Evolutionary conservation across 2,113 vertebrate species (phyloP).

Genomic region (Tragelaphus imberbis): DNA sequence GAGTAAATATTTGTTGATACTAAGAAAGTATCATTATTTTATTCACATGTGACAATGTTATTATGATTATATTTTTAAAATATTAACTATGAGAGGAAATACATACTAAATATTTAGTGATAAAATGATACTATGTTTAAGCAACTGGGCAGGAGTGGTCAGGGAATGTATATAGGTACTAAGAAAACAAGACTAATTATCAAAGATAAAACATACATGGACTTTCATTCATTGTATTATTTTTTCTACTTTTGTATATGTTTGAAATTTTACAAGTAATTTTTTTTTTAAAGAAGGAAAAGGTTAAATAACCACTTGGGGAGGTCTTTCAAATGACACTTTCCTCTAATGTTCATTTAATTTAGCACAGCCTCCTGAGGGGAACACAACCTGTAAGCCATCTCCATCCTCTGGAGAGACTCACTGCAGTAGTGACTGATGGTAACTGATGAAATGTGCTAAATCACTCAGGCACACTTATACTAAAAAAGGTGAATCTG

Average conservation of each 20-base stretch:
- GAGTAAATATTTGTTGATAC: slow-evolving; percentile 20
- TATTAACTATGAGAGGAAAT: background rate
- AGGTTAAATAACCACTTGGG: slow-evolving; percentile 14
- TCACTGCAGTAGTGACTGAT: background rate
- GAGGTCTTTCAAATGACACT: background rate
- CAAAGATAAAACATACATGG: background rate
- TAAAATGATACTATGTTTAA: background rate
- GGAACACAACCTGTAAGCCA: background rate
- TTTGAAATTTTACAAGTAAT: slow-evolving; percentile 35
- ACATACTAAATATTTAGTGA: slow-evolving; percentile 25
- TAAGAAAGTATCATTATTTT: slow-evolving; percentile 33
- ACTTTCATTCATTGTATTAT: background rate
- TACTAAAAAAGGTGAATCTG: background rate
- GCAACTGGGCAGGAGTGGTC: background rate
- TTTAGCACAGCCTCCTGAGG: background rate
- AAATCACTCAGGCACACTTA: background rate
- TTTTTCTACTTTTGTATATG: slow-evolving; percentile 6
- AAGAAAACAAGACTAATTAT: background rate
- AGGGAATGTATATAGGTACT: background rate
- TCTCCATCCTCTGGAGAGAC: background rate
- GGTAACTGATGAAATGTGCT: background rate
- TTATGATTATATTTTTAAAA: background rate
- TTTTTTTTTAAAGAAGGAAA: background rate
- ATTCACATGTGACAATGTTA: slow-evolving; percentile 3
- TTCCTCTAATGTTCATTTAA: background rate